Conservation (phyloP, 2,888 invertebrate genomes). For the Polyploca ridens region DNA sequence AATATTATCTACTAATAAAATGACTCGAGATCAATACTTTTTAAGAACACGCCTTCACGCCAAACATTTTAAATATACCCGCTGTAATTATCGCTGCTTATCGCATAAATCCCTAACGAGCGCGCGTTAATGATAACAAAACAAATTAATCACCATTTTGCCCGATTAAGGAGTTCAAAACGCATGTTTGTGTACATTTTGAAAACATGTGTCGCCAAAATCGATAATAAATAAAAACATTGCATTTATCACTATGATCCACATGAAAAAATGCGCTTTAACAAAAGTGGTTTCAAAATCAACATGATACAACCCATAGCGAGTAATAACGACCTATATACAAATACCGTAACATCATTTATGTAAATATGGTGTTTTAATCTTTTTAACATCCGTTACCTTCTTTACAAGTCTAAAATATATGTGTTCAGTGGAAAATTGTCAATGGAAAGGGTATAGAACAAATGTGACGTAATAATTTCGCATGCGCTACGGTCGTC, state of each 20-base stretch:
- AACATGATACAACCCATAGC: slow-evolving; percentile 70
- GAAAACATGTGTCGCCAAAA: slow-evolving; percentile 39
- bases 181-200: slow-evolving; percentile 22
- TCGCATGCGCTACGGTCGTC: slow-evolving; percentile 77
- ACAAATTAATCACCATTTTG: slow-evolving; percentile 30
- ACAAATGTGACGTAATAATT: slow-evolving; percentile 47
- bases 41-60: neutral
- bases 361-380: slow-evolving; percentile 33
- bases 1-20: neutral
- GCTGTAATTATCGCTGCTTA: slow-evolving; percentile 23
- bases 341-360: slow-evolving; percentile 58
- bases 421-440: slow-evolving; percentile 26
- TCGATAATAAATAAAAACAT: slow-evolving; percentile 44
- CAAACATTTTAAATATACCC: neutral
- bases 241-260: slow-evolving; percentile 40
- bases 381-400: slow-evolving; percentile 44
- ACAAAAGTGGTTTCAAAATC: slow-evolving; percentile 77
- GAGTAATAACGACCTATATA: slow-evolving; percentile 69
- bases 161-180: slow-evolving; percentile 28
- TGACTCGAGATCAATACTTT: neutral
- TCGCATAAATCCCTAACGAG: slow-evolving; percentile 18
- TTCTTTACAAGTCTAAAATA: slow-evolving; percentile 16
- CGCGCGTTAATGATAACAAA: slow-evolving; percentile 30
- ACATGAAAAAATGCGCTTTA: slow-evolving; percentile 65
- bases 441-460: slow-evolving; percentile 48